phyloP scores from a whole-genome alignment of 2,888 invertebrate species.

The Nemoura dubitans region DNA sequence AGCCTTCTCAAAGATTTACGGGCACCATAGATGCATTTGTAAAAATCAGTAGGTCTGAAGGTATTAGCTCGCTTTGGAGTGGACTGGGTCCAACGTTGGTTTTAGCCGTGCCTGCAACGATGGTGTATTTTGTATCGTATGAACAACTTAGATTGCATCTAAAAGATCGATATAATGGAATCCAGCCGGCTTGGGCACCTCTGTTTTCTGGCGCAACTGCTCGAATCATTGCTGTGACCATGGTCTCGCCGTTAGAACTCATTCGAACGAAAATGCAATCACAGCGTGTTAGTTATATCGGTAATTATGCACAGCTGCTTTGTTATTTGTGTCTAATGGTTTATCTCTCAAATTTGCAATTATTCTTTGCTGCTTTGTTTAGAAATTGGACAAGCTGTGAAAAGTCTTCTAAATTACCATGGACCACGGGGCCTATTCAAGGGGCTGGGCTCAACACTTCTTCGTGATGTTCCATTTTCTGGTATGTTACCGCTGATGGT shows the following conservation, averaged over 20 bases:
- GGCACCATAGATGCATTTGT: constrained; percentile 86
- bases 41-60: constrained; percentile 91
- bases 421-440: constrained; percentile 86
- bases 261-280: constrained; percentile 99
- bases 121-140: constrained; percentile 96
- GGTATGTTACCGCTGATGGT: constrained; percentile 60
- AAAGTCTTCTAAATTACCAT: constrained; percentile 69
- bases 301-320: constrained; percentile 60
- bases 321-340: background rate
- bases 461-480: constrained; percentile 95
- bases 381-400: constrained; percentile 71
- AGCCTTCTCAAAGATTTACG: constrained; percentile 70
- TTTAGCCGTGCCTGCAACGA: constrained; percentile 94
- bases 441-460: constrained; percentile 86
- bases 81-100: constrained; percentile 96
- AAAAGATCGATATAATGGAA: constrained; percentile 64
- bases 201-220: constrained; percentile 87
- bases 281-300: constrained; percentile 82
- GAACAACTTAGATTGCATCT: constrained; percentile 83
- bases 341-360: background rate
- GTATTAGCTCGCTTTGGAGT: constrained; percentile 92
- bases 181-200: constrained; percentile 68
- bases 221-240: constrained; percentile 80
- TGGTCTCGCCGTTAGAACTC: constrained; percentile 95
- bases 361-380: constrained; percentile 51